These are phyloP conservation scores for Nebria salina DNA, from an alignment of 2,888 invertebrate species.

Conservation along the genomic window DNA sequence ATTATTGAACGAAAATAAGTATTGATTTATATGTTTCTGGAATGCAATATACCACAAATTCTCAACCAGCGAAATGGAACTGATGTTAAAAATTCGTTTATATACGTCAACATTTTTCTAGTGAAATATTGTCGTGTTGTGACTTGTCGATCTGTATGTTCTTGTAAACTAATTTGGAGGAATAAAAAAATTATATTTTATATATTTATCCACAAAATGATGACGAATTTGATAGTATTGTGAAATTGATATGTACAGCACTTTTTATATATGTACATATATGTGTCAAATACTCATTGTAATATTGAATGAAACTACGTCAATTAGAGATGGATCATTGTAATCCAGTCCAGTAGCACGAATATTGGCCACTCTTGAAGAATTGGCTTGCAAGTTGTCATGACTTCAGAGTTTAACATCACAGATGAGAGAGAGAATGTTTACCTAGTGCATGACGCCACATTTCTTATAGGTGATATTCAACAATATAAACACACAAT, in stretches of 20 bases:
- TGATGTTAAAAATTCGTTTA: no score
- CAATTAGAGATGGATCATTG: conserved; percentile 43
- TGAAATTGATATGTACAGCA: neutral
- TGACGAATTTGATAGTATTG: no score
- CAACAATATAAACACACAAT: conserved; percentile 60
- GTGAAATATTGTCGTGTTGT: no score
- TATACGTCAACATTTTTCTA: no score
- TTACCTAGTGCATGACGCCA: conserved; percentile 62
- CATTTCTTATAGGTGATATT: conserved; percentile 59
- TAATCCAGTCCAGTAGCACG: conserved; percentile 38
- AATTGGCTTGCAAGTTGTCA: conserved; percentile 61
- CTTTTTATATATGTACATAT: neutral
- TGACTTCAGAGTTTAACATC: conserved; percentile 59
- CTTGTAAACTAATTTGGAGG: no score
- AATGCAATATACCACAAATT: no score
- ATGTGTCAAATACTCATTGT: conserved; percentile 20
- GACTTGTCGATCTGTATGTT: no score
- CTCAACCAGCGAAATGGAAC: no score
- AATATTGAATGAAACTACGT: conserved; percentile 30
- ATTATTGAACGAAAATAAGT: no score
- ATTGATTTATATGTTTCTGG: no score
- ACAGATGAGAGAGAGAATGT: conserved; percentile 49
- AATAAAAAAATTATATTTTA: no score
- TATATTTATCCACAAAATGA: no score
- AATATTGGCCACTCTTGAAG: conserved; percentile 45